Percentiles rank a stretch among this genome's conserved stretches.
These are phyloP conservation scores for Sebastolobus alascanus DNA, from an alignment of 2,797 vertebrate genomes.

Conservation along the genomic window DNA sequence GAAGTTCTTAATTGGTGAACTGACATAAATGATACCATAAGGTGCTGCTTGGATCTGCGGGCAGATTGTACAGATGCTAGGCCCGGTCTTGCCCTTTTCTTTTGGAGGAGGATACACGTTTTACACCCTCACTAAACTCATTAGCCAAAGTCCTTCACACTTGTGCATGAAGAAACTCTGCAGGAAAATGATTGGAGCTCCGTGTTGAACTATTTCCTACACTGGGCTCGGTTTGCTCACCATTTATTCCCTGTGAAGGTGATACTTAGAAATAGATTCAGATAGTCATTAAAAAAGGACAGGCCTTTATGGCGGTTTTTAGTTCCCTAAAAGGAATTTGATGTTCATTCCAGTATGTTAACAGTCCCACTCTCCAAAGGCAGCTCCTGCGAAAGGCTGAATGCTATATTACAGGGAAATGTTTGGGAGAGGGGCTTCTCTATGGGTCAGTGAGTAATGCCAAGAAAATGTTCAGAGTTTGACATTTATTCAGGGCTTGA, in stretches of 20 bases:
- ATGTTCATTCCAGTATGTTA: conserved; percentile 74
- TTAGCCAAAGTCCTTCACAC: conserved; percentile 64
- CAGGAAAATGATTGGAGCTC: conserved; percentile 49
- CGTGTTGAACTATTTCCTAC: conserved; percentile 38
- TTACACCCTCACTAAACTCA: conserved; percentile 67
- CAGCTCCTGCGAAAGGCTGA: conserved; percentile 50
- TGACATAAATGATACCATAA: conserved; percentile 72
- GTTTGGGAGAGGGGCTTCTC: conserved; percentile 60
- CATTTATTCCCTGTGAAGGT: conserved; percentile 45
- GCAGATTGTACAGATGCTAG: conserved; percentile 59
- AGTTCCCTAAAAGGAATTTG: conserved; percentile 79
- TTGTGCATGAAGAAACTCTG: conserved; percentile 40
- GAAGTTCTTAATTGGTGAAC: conserved; percentile 75
- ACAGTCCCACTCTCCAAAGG: conserved; percentile 63
- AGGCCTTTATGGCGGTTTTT: conserved; percentile 56
- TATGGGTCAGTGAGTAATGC: conserved; percentile 70
- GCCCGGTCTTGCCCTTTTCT: conserved; percentile 58
- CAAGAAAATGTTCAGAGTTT: conserved; percentile 53
- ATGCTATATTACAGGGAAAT: conserved; percentile 59
- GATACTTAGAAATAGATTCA: conserved; percentile 49
- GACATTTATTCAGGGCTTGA: conserved; percentile 59
- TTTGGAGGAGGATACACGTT: conserved; percentile 59
- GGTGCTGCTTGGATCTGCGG: conserved; percentile 61
- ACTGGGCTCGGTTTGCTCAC: conserved; percentile 37
- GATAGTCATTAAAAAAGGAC: conserved; percentile 54